Evolutionary conservation across 1,140 invertebrate genomes (phyloP).

Genomic region (Zaprionus capensis): DNA sequence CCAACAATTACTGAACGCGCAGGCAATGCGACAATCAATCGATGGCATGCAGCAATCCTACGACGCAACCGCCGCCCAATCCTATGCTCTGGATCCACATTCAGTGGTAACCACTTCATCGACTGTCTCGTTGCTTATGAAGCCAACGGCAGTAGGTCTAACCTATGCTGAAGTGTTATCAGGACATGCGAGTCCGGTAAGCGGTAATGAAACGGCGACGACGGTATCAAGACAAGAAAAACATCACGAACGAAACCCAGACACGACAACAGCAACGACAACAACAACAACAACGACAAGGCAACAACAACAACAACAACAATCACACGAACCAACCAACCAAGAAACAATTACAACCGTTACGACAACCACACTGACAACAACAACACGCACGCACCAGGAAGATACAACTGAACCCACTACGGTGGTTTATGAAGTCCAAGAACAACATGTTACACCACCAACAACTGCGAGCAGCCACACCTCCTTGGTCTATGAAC

Average conservation of each 20-base stretch:
- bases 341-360: conserved; percentile 36
- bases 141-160: conserved; percentile 84
- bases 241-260: conserved; percentile 33
- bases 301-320: conserved; percentile 27
- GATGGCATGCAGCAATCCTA: conserved; percentile 88
- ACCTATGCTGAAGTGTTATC: conserved; percentile 85
- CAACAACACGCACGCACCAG: conserved; percentile 56
- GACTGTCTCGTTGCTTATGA: conserved; percentile 80
- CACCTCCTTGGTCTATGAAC: conserved; percentile 34
- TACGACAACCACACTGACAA: conserved; percentile 54
- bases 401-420: conserved; percentile 40
- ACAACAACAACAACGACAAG: conserved; percentile 15
- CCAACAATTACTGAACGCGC: conserved; percentile 74
- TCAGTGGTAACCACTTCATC: conserved; percentile 85
- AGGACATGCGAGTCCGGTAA: conserved; percentile 83
- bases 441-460: conserved; percentile 40
- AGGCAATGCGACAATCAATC: conserved; percentile 89
- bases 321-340: conserved; percentile 14
- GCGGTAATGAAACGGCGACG: conserved; percentile 66
- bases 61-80: conserved; percentile 88
- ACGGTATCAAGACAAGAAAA: conserved; percentile 51
- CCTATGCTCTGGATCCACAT: conserved; percentile 90
- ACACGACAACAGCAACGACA: conserved; percentile 23
- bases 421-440: conserved; percentile 34
- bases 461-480: conserved; percentile 26